Conservation (phyloP, 2,113 vertebrate species). For the Saiga tatarica region DNA sequence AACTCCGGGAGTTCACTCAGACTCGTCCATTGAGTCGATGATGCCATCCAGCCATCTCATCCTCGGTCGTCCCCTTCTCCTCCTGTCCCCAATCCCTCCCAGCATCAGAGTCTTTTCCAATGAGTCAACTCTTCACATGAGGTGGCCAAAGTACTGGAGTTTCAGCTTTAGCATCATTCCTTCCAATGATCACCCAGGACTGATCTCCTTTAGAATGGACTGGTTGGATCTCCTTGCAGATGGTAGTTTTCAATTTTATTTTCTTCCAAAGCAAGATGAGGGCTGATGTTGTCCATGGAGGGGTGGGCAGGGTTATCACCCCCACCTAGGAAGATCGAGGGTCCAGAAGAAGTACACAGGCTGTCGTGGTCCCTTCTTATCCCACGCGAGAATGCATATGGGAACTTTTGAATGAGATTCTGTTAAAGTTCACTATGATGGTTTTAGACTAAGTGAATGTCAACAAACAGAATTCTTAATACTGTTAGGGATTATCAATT, state of each 20-base stretch:
- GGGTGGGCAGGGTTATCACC: accelerated
- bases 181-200: too few species aligned
- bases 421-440: not conserved
- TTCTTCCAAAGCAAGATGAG: not conserved
- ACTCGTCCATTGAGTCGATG: accelerated
- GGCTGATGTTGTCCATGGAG: not conserved
- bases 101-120: too few species aligned
- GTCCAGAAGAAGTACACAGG: not conserved
- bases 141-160: too few species aligned
- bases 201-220: too few species aligned
- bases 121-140: too few species aligned
- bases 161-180: too few species aligned
- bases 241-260: not conserved
- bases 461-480: not conserved
- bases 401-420: not conserved
- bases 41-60: too few species aligned
- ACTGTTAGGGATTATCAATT: not conserved
- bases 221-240: not conserved
- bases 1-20: too few species aligned
- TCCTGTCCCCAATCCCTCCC: too few species aligned
- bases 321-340: not conserved
- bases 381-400: not conserved
- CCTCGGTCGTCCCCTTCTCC: accelerated
- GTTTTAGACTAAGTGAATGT: not conserved
- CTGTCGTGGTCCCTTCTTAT: not conserved